A percentile compares a stretch with the other conserved stretches of the same genome.
These are phyloP conservation scores for Psilanteris sp. DNA, from an alignment of 1,140 invertebrate species.

Conservation along the genomic window DNA sequence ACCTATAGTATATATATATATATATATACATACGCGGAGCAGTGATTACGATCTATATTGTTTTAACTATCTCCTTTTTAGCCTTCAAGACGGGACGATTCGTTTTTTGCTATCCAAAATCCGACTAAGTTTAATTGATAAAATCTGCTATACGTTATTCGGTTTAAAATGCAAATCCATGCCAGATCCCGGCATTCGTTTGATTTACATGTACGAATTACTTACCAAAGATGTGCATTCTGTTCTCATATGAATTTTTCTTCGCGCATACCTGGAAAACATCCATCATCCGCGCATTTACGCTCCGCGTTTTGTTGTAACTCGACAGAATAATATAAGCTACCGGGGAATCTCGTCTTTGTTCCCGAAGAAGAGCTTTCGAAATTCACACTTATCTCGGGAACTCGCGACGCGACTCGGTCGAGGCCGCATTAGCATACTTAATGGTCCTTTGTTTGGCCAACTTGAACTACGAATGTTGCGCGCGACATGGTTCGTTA, in stretches of 20 bases:
- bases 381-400: constrained; percentile 69
- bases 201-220: constrained; percentile 15
- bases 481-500: constrained; percentile 76
- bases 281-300: constrained; percentile 49
- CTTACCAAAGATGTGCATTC: constrained; percentile 14
- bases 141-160: constrained; percentile 11
- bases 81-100: constrained; percentile 10
- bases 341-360: constrained; percentile 32
- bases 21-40: too few species aligned
- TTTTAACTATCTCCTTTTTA: constrained; percentile 20
- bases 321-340: constrained; percentile 39
- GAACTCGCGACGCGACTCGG: constrained; percentile 64
- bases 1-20: too few species aligned
- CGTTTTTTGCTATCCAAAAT: constrained; percentile 28
- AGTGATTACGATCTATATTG: constrained; percentile 48
- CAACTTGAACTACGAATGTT: constrained; percentile 76
- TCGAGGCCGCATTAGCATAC: constrained; percentile 72
- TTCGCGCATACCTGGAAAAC: constrained; percentile 29
- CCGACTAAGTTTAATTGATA: constrained; percentile 38
- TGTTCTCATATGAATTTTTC: constrained; percentile 10
- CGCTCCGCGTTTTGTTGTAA: constrained; percentile 37
- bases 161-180: constrained; percentile 36
- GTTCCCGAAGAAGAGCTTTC: constrained; percentile 53
- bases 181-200: constrained; percentile 5
- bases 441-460: constrained; percentile 77